Evolutionary conservation across 2,797 vertebrate genomes (phyloP), one percentile per base, ranked within the genome.

Genomic region (Alectoris magna): DNA sequence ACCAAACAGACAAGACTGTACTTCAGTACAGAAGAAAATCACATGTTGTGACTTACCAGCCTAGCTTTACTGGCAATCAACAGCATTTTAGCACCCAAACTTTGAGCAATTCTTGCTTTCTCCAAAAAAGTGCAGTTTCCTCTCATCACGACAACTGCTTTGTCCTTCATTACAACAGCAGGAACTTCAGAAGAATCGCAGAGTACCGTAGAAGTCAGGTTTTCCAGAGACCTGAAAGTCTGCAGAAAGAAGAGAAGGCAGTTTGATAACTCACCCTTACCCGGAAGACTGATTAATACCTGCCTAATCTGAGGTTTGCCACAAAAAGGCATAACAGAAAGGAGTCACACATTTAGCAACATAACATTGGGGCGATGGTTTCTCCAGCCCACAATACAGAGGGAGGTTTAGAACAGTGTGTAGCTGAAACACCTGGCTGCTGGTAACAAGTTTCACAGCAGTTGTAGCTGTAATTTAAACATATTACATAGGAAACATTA

Each of bases 61-160:
- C 93, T 69, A 34, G 92, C 76, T 86, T 96, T 95, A 97, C 98
- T 98, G 93, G 98, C 98, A 86, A 99, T 96, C 88, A 99, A 94
- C 85, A 99, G 94, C n/a, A 98, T 93, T 76, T 96, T 95, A 71
- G 98, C 99, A 60, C 98, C 98, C 2, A 96, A 96, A 8, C 1
- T 69, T 90, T 99, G 98, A 66, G 99, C 99, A 63, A 98, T 92
- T 55, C 84, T 68, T 46, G 98, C 99, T 96, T 99, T 99, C 91
- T 98, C 98, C 90, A 97, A 96, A 95, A 98, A 97, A 12, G 94
- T 60, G 95, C 99, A 99, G 36, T 96, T 96, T 14, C 98, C 99
- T 60, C 96, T 97, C 97, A 97, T 97, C 63, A 99, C 99, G 46
- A 98, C 98, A 85, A 99, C 84, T 2, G 98, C 98, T 91, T 98